These are phyloP conservation scores for Colius striatus DNA, from an alignment of 2,113 vertebrate species.

Conservation along the genomic window DNA sequence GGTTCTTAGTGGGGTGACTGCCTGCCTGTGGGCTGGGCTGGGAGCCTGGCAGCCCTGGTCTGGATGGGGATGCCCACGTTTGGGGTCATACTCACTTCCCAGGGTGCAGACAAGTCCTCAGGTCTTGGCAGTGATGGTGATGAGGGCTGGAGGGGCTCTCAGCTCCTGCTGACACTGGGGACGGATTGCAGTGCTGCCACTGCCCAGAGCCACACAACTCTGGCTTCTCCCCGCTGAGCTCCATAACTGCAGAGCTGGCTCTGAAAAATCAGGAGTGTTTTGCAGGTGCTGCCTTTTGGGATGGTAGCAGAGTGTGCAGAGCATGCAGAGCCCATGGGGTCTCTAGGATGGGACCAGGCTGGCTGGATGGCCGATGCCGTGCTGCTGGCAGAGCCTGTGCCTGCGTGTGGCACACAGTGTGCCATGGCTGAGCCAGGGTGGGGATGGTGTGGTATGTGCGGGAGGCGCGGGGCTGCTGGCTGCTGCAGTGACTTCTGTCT, in stretches of 20 bases:
- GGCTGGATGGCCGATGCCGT: too few relatives aligned
- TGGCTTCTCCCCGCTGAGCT: neutral
- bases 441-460: accelerated
- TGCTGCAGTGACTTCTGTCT: accelerated
- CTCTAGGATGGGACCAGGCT: too few relatives aligned
- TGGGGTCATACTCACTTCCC: neutral
- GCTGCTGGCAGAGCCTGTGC: neutral
- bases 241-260: neutral
- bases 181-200: neutral
- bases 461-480: neutral
- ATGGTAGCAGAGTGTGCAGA: neutral
- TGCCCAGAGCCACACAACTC: accelerated
- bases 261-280: accelerated
- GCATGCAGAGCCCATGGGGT: neutral
- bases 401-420: accelerated
- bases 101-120: neutral
- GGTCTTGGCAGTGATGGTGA: neutral
- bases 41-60: neutral
- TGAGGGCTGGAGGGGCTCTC: neutral
- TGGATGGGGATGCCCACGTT: neutral
- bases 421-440: accelerated
- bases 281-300: neutral
- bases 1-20: accelerated
- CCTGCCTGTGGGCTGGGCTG: neutral
- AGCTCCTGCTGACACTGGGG: neutral